Conservation (phyloP, 64 coral and sea anemone species). For the Cladopsammia gracilis region DNA sequence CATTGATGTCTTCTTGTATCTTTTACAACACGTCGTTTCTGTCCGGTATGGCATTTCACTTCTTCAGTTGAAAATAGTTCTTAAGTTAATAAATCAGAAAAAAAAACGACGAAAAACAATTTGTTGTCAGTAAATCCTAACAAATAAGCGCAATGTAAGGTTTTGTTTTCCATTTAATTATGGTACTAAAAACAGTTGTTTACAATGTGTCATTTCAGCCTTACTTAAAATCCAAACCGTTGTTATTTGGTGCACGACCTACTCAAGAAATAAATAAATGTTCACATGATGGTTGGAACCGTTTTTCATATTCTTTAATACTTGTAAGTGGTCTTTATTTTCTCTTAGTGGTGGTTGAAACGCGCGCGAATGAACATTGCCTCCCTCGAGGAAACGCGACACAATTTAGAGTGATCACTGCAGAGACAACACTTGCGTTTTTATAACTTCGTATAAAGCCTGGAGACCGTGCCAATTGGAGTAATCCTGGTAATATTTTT, state of each 20-base stretch:
- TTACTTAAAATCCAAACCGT: background rate
- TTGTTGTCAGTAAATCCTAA: background rate
- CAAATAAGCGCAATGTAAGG: background rate
- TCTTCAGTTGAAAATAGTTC: too few species aligned
- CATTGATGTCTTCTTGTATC: background rate
- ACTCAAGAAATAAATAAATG: background rate
- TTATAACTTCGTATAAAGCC: too few species aligned
- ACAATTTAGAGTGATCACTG: too few species aligned
- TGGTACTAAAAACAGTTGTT: background rate
- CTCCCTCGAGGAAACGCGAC: too few species aligned
- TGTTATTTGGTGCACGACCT: background rate
- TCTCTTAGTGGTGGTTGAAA: too few species aligned
- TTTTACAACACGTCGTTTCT: background rate
- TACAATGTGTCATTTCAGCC: background rate
- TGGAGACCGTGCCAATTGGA: too few species aligned
- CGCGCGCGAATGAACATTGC: too few species aligned
- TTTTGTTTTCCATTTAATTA: background rate
- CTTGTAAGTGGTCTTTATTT: too few species aligned
- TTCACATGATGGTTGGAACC: background rate
- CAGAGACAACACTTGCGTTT: too few species aligned
- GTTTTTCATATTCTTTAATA: background rate
- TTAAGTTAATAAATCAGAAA: too few species aligned
- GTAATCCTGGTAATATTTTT: too few species aligned
- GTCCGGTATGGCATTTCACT: background rate
- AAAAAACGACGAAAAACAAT: background rate